Evolutionary conservation across 2,888 invertebrate genomes (phyloP), one percentile per base, ranked within the genome.

Genomic region (Vesta saturnalis): DNA sequence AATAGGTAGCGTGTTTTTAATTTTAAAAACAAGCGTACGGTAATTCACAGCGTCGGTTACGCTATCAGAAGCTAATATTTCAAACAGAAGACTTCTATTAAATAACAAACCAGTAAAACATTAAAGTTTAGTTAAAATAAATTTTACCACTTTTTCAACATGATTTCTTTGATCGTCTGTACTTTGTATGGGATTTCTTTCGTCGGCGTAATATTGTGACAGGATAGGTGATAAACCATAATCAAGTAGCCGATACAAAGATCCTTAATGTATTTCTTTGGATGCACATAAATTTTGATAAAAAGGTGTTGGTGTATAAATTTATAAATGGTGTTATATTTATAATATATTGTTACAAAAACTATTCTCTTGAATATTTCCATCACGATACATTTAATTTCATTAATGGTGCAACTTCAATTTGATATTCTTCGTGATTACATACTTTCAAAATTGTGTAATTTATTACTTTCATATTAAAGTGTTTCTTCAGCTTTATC

Each of bases 191-290:
- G 67, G 76, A 76, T 77, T 78, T 76, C 77, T 77, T 75, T 76
- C 76, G 76, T 75, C 78, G 78, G 76, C 73, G 77, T 77, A 78
- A 77, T 77, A 78, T 79, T 79, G 78, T 78, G 80, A 80, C 79
- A 80, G 78, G 73, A 74, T 69, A 70, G 77, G 78, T 72, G 78
- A 80, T 80, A 80, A 80, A 80, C 72, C 77, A 80, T 80, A 80
- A 80, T 80, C 79, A 80, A 79, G 80, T 78, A 78, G 80, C 79
- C 70, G 73, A 73, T 76, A 76, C 75, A 78, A 78, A 76, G 73
- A 77, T 73, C 76, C 75, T 77, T 76, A 78, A 78, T 77, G 75
- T 75, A 73, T 72, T 74, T 77, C 76, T 76, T 72, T 65, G 76
- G 74, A 73, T 73, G n/a, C n/a, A 74, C 76, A 77, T 77, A 78